Evolutionary conservation across 2,113 vertebrate species (phyloP).

Genomic region (zebrafish (Danio rerio)): GRCz12tu NC_133179.1:15190001-15190500

Average conservation of each 20-base stretch:
- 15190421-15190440: slow-evolving; percentile 41
- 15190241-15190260: slow-evolving; percentile 33
- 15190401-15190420: slow-evolving; percentile 24
- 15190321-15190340: slow-evolving; percentile 49
- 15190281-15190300: slow-evolving; percentile 36
- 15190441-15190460: slow-evolving; percentile 52
- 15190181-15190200: not conserved
- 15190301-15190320: slow-evolving; percentile 31
- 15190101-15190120: slow-evolving; percentile 2
- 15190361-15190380: slow-evolving; percentile 47
- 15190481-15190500: slow-evolving; percentile 36
- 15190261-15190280: not conserved
- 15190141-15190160: not conserved
- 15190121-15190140: not conserved
- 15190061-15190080: not conserved
- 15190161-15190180: slow-evolving; percentile 1
- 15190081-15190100: not conserved
- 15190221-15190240: not conserved
- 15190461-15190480: slow-evolving; percentile 29
- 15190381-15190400: slow-evolving; percentile 51
- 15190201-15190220: not conserved
- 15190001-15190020: slow-evolving; percentile 6
- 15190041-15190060: slow-evolving; percentile 20
- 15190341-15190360: slow-evolving; percentile 52
- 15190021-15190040: not conserved